Percentiles rank a stretch among this genome's conserved stretches.
Conservation (phyloP, 2,113 vertebrate species). For the Ovibos moschatus region DNA sequence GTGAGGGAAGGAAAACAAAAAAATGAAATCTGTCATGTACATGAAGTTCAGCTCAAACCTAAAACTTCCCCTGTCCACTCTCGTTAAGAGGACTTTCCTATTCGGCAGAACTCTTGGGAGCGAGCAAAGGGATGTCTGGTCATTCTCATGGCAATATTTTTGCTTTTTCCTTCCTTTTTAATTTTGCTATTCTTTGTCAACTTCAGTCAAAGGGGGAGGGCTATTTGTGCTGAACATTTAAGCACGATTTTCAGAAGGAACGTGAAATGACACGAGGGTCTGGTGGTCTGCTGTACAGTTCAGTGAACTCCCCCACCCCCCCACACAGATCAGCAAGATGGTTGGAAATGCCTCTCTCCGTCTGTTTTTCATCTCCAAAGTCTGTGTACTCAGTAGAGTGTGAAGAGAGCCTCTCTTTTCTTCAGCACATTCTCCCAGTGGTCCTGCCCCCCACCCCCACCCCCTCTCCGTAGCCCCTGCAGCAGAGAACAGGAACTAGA, state of each 20-base stretch:
- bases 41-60: slow-evolving; percentile 73
- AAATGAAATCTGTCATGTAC: slow-evolving; percentile 48
- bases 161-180: slow-evolving; percentile 66
- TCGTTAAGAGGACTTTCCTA: slow-evolving; percentile 76
- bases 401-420: slow-evolving; percentile 87
- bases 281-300: slow-evolving; percentile 83
- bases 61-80: slow-evolving; percentile 81
- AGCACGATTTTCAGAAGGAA: slow-evolving; percentile 35
- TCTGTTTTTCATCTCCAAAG: slow-evolving; percentile 88
- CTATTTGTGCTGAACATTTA: slow-evolving; percentile 51
- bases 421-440: slow-evolving; percentile 80
- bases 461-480: slow-evolving; percentile 83
- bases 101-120: slow-evolving; percentile 76
- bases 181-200: slow-evolving; percentile 72
- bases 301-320: slow-evolving; percentile 77
- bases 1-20: neutral
- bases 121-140: slow-evolving; percentile 63
- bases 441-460: slow-evolving; percentile 78
- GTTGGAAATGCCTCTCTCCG: slow-evolving; percentile 86
- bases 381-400: slow-evolving; percentile 90
- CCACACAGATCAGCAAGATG: slow-evolving; percentile 82
- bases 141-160: slow-evolving; percentile 45
- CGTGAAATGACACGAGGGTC: slow-evolving; percentile 75
- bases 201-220: slow-evolving; percentile 47
- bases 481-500: slow-evolving; percentile 94